These are phyloP conservation scores for Andrena marginata DNA, from an alignment of 2,888 invertebrate species.

Conservation along the genomic window DNA sequence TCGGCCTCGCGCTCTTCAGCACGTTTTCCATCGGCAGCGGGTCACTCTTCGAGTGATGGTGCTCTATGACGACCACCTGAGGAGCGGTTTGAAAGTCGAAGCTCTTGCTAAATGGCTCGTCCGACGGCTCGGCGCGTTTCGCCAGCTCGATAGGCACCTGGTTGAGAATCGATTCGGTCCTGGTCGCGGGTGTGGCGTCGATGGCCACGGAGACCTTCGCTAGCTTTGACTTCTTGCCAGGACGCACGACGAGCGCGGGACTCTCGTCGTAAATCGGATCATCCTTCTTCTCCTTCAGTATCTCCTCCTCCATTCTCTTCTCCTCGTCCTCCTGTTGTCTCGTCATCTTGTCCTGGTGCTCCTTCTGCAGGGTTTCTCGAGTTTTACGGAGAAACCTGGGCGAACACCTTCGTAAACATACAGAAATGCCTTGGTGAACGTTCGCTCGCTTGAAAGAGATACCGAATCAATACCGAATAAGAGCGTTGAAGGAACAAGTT, in stretches of 20 bases:
- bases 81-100: conserved; percentile 69
- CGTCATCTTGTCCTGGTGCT: conserved; percentile 81
- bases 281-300: conserved; percentile 66
- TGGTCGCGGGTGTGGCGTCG: conserved; percentile 91
- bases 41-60: conserved; percentile 83
- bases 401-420: conserved; percentile 85
- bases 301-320: conserved; percentile 67
- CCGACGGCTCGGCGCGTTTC: conserved; percentile 83
- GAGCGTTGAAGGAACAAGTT: not conserved
- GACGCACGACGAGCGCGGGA: conserved; percentile 78
- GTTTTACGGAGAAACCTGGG: conserved; percentile 88
- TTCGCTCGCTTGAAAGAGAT: not conserved
- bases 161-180: conserved; percentile 90
- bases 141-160: conserved; percentile 92
- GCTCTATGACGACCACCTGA: conserved; percentile 82
- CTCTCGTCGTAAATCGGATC: conserved; percentile 81
- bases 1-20: conserved; percentile 81
- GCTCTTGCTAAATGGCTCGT: conserved; percentile 64
- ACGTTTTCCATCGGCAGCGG: conserved; percentile 82
- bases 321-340: conserved; percentile 80
- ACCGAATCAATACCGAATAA: no score
- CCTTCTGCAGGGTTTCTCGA: conserved; percentile 81
- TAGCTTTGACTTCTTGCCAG: conserved; percentile 85
- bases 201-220: conserved; percentile 91
- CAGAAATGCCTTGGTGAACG: not conserved